These are phyloP conservation scores for Malurus cyaneus DNA, from an alignment of 2,113 vertebrate genomes.

Conservation along the genomic window DNA sequence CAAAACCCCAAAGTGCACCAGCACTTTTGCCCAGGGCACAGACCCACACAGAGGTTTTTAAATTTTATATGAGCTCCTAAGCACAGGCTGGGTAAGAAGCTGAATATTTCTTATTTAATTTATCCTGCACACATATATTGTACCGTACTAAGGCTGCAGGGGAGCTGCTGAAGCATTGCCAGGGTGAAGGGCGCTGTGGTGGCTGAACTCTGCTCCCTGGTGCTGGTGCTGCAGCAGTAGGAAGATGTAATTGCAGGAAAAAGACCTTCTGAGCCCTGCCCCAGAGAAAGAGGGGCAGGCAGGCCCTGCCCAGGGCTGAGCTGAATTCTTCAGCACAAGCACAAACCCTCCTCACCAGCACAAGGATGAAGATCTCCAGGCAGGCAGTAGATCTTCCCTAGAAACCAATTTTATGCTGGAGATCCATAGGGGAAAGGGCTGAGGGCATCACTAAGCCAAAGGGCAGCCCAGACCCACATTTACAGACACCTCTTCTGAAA, in stretches of 20 bases:
- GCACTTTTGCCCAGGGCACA: neutral
- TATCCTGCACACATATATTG: neutral
- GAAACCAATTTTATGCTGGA: neutral
- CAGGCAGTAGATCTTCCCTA: neutral
- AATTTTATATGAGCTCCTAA: neutral
- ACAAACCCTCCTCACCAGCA: neutral
- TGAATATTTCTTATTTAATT: neutral
- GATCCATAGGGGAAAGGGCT: neutral
- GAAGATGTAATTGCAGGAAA: neutral
- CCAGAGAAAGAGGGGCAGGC: neutral
- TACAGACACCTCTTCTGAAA: neutral
- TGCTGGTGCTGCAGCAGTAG: neutral
- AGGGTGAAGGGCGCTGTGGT: neutral
- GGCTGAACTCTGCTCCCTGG: neutral
- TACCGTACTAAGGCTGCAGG: neutral
- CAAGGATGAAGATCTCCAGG: neutral
- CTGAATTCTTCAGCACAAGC: neutral
- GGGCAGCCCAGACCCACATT: neutral
- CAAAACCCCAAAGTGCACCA: neutral
- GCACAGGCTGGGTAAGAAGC: neutral
- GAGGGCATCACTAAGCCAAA: neutral
- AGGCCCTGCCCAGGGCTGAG: neutral
- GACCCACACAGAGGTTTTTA: neutral
- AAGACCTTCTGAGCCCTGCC: neutral
- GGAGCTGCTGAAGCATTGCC: neutral